A percentile compares a stretch with the other conserved stretches of the same genome.
Conservation (phyloP, 2,888 invertebrate species). For the Chloroclystis v-ata region DNA sequence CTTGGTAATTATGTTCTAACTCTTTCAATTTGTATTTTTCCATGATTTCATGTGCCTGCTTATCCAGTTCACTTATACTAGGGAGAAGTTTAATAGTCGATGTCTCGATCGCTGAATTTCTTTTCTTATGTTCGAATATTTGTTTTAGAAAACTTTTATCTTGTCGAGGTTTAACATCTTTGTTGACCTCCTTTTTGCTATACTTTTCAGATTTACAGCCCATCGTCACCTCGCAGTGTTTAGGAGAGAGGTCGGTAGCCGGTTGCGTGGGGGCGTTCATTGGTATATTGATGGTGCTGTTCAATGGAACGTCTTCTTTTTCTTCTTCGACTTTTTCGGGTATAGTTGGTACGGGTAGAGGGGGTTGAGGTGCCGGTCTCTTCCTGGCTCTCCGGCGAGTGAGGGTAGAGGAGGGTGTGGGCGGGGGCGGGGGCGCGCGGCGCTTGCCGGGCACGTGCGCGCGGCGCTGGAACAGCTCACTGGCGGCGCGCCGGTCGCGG, state of each 20-base stretch:
- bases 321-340: conserved; percentile 9
- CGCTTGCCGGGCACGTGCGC: conserved; percentile 87
- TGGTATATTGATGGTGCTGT: conserved; percentile 16
- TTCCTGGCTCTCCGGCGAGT: conserved; percentile 51
- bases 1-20: conserved; percentile 13
- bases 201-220: conserved; percentile 50
- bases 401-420: conserved; percentile 34
- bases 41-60: conserved; percentile 86
- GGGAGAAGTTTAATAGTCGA: conserved; percentile 79
- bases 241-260: conserved; percentile 17
- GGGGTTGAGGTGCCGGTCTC: conserved; percentile 76
- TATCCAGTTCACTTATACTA: conserved; percentile 88
- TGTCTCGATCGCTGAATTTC: conserved; percentile 55
- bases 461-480: conserved; percentile 79
- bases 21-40: conserved; percentile 66
- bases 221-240: conserved; percentile 20
- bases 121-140: conserved; percentile 65
- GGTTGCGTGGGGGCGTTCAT: conserved; percentile 28
- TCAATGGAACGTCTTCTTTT: background rate
- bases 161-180: conserved; percentile 54
- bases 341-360: background rate
- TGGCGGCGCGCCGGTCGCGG: conserved; percentile 77
- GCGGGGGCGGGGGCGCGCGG: conserved; percentile 84
- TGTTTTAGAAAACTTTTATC: conserved; percentile 78
- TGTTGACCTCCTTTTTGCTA: conserved; percentile 40